A percentile compares a stretch with the other conserved stretches of the same genome.
Conservation (phyloP, 2,113 vertebrate species). For the Myodes glareolus region DNA sequence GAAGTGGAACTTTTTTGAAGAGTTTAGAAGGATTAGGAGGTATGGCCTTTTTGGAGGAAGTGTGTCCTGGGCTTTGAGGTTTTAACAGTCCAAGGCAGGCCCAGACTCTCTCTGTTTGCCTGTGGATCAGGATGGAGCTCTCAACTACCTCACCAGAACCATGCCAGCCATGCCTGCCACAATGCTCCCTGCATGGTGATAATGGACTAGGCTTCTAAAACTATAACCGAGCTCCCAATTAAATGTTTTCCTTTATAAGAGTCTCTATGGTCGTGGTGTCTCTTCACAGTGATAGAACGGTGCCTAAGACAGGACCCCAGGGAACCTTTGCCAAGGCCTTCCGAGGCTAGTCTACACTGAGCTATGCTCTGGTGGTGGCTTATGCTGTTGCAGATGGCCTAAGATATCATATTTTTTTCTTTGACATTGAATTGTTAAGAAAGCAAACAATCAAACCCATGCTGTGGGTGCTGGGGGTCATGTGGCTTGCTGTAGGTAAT, state of each 20-base stretch:
- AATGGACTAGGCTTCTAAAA: not conserved
- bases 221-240: not conserved
- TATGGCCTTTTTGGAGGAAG: not conserved
- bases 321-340: not conserved
- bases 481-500: accelerated
- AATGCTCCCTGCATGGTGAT: not conserved
- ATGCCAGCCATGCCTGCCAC: too few relatives aligned
- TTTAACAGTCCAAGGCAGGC: not conserved
- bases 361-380: not conserved
- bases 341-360: not conserved
- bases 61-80: not conserved
- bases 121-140: not conserved
- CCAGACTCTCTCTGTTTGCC: not conserved
- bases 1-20: not conserved
- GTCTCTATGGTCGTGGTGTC: not conserved
- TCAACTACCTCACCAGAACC: not conserved
- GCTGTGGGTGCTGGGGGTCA: not conserved
- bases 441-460: not conserved
- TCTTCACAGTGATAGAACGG: not conserved
- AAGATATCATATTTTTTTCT: not conserved
- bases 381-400: too few relatives aligned
- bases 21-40: not conserved
- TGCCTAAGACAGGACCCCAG: accelerated
- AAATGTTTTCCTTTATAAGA: not conserved
- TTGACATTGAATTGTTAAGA: not conserved